Percentiles rank a stretch among this genome's conserved stretches.
phyloP scores from a whole-genome alignment of 2,888 invertebrate species.

The Leptinotarsa rubiginosa region DNA sequence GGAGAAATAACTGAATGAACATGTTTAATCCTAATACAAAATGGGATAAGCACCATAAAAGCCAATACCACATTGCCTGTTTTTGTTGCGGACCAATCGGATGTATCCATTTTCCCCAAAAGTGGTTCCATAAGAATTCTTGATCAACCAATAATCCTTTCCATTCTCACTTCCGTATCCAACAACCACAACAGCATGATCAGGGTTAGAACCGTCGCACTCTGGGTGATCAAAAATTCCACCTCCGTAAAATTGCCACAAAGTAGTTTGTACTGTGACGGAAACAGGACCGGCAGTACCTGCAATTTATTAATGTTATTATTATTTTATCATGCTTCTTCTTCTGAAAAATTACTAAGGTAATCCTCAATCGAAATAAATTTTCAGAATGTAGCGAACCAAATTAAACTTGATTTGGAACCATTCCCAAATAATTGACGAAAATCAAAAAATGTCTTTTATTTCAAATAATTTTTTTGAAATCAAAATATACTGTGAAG shows the following conservation, averaged over 20 bases:
- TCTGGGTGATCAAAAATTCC: conserved; percentile 19
- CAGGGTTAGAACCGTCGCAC: neutral
- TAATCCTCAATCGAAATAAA: too few species aligned
- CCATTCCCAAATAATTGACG: too few species aligned
- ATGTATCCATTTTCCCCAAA: conserved; percentile 55
- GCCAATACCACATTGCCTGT: neutral
- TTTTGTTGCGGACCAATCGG: conserved; percentile 48
- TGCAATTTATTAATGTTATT: neutral
- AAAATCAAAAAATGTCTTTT: too few species aligned
- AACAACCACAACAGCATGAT: conserved; percentile 24
- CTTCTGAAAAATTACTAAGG: too few species aligned
- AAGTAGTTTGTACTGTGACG: neutral
- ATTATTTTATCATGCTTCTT: too few species aligned
- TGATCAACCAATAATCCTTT: conserved; percentile 75
- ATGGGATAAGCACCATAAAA: too few species aligned
- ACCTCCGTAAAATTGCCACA: conserved; percentile 21
- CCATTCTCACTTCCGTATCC: conserved; percentile 66
- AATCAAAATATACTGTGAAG: too few species aligned
- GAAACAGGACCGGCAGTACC: conserved; percentile 26
- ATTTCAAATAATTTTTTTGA: too few species aligned
- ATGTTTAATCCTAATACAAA: too few species aligned
- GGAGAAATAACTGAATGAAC: too few species aligned
- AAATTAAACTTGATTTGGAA: too few species aligned
- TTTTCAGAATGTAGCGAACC: too few species aligned
- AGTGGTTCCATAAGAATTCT: conserved; percentile 70